Base-by-base conservation (phyloP, 2,888 invertebrate species). In the Caenorhabditis sulstoni region DNA sequence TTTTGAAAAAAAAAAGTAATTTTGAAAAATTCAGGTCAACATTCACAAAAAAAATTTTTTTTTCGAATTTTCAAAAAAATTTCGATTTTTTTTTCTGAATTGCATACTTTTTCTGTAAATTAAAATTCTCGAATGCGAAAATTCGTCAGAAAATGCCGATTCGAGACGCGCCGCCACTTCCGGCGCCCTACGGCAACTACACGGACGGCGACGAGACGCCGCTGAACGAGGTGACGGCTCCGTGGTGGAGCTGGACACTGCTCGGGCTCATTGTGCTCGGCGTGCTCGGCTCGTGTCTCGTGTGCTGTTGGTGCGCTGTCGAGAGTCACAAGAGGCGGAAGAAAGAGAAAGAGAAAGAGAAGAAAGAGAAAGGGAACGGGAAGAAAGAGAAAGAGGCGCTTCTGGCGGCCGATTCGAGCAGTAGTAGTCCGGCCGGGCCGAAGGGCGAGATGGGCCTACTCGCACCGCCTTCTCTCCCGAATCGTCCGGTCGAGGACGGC, bases 181-280 rank as follows among this genome's bases (percentile, higher is more conserved):
- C 29, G 29, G 7, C 29, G 7, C 29, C 29, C 4, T 29, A 5
- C 4, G 29, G 29, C 29, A 29, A 29, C 29, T 3, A 7, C 29
- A 29, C 29, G 4, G 29, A 29, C 29, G 29, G 7, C 29, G 29
- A 7, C 29, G 29, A 7, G 4, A 7, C 3, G 29, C 29, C 29
- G 29, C 29, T 29, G 4, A 7, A 29, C 7, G 4, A 3, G 29
- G 29, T 29, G 4, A 29, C 29, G 4, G 49, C 49, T 4, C 49
- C 49, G 23, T 61, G 61, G 61, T 61, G 61, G 61, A 16, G 18
- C 4, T 61, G 49, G 47, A 35, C 49, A 1, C n/a, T 61, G 8
- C 49, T 61, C 1, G 61, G 11, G 8, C 16, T 47, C 11, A 61
- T 61, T 12, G 5, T 61, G 35, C 47, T 61, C 20, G 61, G 35